Base-by-base conservation (phyloP, 2,888 invertebrate species). In the Drosophila villosipedis region DNA sequence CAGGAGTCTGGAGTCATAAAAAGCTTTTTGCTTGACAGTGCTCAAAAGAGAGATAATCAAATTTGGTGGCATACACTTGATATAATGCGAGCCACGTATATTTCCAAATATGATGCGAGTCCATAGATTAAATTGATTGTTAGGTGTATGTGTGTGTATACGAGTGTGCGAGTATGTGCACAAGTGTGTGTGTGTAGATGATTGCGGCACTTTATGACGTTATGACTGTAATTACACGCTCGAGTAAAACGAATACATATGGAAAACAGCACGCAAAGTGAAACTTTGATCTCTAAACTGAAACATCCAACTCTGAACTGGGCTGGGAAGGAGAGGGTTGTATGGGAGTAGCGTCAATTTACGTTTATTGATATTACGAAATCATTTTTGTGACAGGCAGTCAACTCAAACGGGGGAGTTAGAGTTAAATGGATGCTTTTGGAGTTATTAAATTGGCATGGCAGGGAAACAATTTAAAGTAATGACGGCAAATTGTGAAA, bases 51-150 rank as follows among this genome's bases (percentile, higher is more conserved):
- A 76, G 53, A 73, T 76, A 76, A 79, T 80, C 68, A 79, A 79
- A 76, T 69, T 71, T 49, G 62, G 59, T 60, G 65, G 53, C 58
- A 25, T 19, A 66, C 63, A 66, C 68, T 73, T 73, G 73, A 73
- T 65, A 73, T 67, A 61, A 63, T 58, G 39, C 49, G 39, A 53
- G 58, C n/a, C 33, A 41, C 25, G 35, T n/a, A 28, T 50, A 57
- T 71, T 66, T 69, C n/a, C n/a, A 58, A 58, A 72, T 59, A 12
- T 68, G 71, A 65, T 65, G 62, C 52, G 65, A 66, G 78, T 75
- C 58, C 67, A 70, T 62, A 73, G 83, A 83, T 87, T 69, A 78
- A 81, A 81, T 83, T 84, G 80, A 80, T 87, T 87, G 72, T 9
- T 64, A 41, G 59, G 49, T 65, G 53, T 43, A 37, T 60, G 43